Evolutionary conservation across 2,888 invertebrate genomes (phyloP).

Genomic region (Julus scandinavius): DNA sequence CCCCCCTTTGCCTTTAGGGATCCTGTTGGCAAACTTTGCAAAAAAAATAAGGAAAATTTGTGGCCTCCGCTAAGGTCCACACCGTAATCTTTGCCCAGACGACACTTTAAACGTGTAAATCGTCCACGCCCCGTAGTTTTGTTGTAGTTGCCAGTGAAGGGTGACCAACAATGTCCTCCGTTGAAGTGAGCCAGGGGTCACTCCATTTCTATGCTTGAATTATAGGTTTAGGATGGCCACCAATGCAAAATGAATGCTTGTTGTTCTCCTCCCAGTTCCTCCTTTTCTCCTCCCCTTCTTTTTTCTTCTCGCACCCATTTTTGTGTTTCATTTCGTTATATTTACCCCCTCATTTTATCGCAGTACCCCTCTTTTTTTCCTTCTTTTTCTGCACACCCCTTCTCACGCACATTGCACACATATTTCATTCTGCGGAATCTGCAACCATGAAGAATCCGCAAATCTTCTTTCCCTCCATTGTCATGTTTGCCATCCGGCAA

Average conservation of each 20-base stretch:
- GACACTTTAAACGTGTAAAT: constrained; percentile 49
- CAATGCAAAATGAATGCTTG: constrained; percentile 32
- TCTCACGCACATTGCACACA: constrained; percentile 47
- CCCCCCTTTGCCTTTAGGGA: constrained; percentile 8
- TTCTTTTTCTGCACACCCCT: constrained; percentile 4
- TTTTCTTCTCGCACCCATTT: constrained; percentile 27
- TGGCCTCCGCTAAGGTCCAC: constrained; percentile 25
- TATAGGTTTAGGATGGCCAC: constrained; percentile 48
- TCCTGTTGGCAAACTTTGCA: constrained; percentile 33
- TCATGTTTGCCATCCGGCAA: constrained; percentile 18
- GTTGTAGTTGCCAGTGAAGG: constrained; percentile 36
- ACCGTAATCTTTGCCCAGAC: constrained; percentile 47
- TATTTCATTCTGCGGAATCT: constrained; percentile 47
- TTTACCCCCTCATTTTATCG: constrained; percentile 19
- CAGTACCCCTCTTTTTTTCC: not conserved
- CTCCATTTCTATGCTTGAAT: constrained; percentile 40
- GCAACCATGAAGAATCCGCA: constrained; percentile 46
- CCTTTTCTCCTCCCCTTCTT: constrained; percentile 50
- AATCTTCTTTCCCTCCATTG: constrained; percentile 43
- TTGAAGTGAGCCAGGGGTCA: constrained; percentile 40
- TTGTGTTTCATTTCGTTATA: constrained; percentile 42
- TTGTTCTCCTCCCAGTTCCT: constrained; percentile 48
- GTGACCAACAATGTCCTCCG: constrained; percentile 16
- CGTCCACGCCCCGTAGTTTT: constrained; percentile 50
- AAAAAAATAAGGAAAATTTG: constrained; percentile 5